Percentiles rank a stretch among this genome's conserved stretches.
phyloP scores from a whole-genome alignment of 2,888 invertebrate genomes.

The Harpagoxenus sublaevis region DNA sequence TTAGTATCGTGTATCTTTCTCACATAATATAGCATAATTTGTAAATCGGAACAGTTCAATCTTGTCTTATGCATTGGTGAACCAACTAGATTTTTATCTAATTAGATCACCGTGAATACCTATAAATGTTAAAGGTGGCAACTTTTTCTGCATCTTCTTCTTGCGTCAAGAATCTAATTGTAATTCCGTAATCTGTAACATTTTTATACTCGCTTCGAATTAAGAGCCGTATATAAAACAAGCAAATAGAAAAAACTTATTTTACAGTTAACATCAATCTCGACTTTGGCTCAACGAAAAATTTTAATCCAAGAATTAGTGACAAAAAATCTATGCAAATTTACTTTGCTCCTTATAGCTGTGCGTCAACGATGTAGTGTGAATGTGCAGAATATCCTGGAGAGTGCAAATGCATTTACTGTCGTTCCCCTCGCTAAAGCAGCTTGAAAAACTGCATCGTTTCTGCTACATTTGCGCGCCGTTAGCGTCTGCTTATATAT shows the following conservation, averaged over 20 bases:
- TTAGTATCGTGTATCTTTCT: not conserved
- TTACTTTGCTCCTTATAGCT: constrained; percentile 1
- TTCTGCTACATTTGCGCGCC: constrained; percentile 65
- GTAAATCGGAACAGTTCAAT: constrained; percentile 5
- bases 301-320: not conserved
- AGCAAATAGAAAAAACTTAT: not conserved
- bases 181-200: not conserved
- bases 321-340: constrained; percentile 1
- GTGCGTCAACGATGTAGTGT: not conserved
- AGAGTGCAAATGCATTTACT: not conserved
- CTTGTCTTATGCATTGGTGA: not conserved
- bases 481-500: constrained; percentile 5
- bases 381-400: not conserved
- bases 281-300: not conserved
- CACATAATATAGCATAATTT: not conserved
- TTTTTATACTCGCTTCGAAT: not conserved
- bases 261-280: not conserved
- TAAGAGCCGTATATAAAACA: too few species aligned
- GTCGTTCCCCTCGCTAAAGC: not conserved
- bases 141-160: not conserved
- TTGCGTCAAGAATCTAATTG: not conserved
- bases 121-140: not conserved
- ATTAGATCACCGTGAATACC: not conserved
- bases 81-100: not conserved
- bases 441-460: constrained; percentile 61